Percentiles rank a stretch among this genome's conserved stretches.
phyloP scores from a whole-genome alignment of 2,113 vertebrate genomes.

The Stomatorhinus ivindoensis region DNA sequence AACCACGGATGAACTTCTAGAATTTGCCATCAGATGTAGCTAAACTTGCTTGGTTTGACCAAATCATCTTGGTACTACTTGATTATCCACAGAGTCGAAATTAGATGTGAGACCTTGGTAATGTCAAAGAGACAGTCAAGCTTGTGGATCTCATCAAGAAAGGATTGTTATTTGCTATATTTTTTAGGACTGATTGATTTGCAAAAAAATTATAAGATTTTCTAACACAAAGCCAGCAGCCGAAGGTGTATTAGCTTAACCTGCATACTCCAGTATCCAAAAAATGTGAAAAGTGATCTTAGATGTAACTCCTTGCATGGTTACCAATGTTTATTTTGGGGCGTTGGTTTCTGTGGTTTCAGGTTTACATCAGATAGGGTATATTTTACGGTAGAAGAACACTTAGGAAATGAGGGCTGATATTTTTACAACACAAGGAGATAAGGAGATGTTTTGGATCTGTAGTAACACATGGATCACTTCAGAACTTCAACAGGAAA shows the following conservation, averaged over 20 bases:
- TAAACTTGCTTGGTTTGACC: neutral
- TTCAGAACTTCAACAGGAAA: neutral
- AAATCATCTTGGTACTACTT: neutral
- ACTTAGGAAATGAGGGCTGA: neutral
- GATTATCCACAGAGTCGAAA: neutral
- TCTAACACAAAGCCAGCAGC: neutral
- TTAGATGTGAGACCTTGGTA: neutral
- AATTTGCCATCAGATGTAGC: neutral
- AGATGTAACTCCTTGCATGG: neutral
- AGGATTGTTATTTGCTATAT: neutral
- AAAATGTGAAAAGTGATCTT: conserved; percentile 5
- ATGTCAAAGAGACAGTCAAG: neutral
- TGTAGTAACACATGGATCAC: neutral
- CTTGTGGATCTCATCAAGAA: neutral
- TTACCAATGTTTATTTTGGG: conserved; percentile 8
- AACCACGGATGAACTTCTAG: neutral
- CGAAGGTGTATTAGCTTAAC: neutral
- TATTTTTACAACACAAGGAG: neutral
- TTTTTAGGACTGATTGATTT: neutral
- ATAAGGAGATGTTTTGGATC: conserved; percentile 11
- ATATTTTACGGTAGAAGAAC: neutral
- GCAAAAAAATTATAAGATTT: neutral
- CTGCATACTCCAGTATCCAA: neutral
- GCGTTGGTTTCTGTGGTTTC: neutral
- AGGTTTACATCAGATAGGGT: conserved; percentile 7